Percentiles rank a stretch among this genome's conserved stretches.
Conservation (phyloP, 2,797 vertebrate genomes). For the Gymnodraco acuticeps region DNA sequence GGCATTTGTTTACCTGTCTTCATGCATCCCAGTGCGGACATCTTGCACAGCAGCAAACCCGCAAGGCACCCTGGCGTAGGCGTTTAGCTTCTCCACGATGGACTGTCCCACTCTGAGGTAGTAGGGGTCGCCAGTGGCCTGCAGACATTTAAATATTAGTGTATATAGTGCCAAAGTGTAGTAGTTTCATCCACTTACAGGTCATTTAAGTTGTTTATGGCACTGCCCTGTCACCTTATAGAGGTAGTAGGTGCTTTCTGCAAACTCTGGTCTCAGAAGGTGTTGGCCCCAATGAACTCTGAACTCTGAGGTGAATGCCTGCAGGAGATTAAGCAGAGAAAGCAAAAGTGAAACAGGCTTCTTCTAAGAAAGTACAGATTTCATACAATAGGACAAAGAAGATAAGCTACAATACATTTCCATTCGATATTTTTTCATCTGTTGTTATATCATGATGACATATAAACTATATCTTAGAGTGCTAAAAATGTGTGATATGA, state of each 20-base stretch:
- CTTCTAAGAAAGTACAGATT: background rate
- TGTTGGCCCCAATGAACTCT: constrained; percentile 90
- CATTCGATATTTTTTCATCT: background rate
- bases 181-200: background rate
- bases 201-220: background rate
- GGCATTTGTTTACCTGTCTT: constrained; percentile 82
- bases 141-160: constrained; percentile 13
- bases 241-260: constrained; percentile 91
- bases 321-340: constrained; percentile 16
- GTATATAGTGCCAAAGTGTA: background rate
- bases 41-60: constrained; percentile 90
- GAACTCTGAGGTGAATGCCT: constrained; percentile 90
- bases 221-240: constrained; percentile 83
- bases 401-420: background rate
- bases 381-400: background rate
- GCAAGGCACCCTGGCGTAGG: constrained; percentile 87
- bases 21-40: constrained; percentile 87
- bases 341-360: background rate
- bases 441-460: background rate
- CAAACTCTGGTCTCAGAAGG: constrained; percentile 89
- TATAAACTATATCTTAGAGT: background rate
- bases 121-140: constrained; percentile 89
- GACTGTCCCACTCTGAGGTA: constrained; percentile 90
- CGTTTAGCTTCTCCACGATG: constrained; percentile 88
- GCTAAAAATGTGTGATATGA: no score